Percentiles rank a stretch among this genome's conserved stretches.
These are phyloP conservation scores for Diabrotica balteata DNA, from an alignment of 2,888 invertebrate species.

Conservation along the genomic window DNA sequence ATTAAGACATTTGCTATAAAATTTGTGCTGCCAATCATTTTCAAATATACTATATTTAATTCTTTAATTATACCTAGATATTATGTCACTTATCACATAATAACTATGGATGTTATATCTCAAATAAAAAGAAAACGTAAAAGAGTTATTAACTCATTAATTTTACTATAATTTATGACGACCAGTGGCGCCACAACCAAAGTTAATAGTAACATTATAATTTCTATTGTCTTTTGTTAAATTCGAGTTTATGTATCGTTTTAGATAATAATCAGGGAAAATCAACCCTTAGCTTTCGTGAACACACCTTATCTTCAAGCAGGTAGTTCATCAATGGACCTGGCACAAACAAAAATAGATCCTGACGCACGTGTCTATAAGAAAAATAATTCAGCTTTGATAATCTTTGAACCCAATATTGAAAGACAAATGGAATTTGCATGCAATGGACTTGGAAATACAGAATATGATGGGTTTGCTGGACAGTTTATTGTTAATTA, in stretches of 20 bases:
- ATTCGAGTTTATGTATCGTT: neutral
- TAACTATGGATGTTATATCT: no score
- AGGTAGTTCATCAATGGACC: conserved; percentile 67
- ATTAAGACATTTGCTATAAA: no score
- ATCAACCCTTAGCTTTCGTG: conserved; percentile 65
- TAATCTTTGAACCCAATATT: conserved; percentile 66
- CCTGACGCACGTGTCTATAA: conserved; percentile 44
- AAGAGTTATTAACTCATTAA: no score
- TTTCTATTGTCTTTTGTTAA: no score
- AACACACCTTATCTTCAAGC: conserved; percentile 69
- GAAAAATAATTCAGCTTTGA: conserved; percentile 43
- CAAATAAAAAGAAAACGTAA: no score
- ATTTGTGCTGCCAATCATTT: no score
- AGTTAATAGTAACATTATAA: no score
- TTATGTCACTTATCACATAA: no score
- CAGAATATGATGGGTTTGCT: conserved; percentile 60
- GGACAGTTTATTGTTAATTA: conserved; percentile 74
- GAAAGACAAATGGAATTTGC: conserved; percentile 65
- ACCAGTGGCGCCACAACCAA: no score
- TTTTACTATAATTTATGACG: no score
- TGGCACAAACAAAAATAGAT: conserved; percentile 60
- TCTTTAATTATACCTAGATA: no score
- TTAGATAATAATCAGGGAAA: conserved; percentile 67
- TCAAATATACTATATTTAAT: no score
- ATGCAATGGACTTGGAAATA: conserved; percentile 50